Evolutionary conservation across 2,888 invertebrate genomes (phyloP).

Genomic region (Ornithoptera alexandrae): DNA sequence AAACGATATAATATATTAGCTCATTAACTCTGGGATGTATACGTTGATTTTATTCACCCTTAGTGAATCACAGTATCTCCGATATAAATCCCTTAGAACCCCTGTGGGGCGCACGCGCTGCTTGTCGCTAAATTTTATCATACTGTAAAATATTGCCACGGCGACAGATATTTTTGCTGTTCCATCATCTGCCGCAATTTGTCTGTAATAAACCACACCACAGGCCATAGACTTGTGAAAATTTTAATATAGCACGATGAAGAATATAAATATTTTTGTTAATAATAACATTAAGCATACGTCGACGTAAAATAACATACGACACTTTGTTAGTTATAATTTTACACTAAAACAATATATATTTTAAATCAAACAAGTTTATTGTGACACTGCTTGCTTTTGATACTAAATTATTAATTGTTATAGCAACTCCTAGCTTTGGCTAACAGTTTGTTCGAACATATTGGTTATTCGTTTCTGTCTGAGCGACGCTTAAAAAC

Average conservation of each 20-base stretch:
- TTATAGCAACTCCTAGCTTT: slow-evolving; percentile 44
- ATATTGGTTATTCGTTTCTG: slow-evolving; percentile 59
- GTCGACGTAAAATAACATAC: no score
- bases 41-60: slow-evolving; percentile 33
- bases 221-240: slow-evolving; percentile 3
- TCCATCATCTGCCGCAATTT: slow-evolving; percentile 65
- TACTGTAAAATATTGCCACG: slow-evolving; percentile 51
- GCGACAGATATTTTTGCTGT: slow-evolving; percentile 63
- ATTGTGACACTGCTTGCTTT: no score
- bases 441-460: slow-evolving; percentile 64
- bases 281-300: no score
- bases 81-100: slow-evolving; percentile 38
- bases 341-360: no score
- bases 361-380: no score
- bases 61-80: slow-evolving; percentile 25
- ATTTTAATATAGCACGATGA: background rate
- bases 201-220: slow-evolving; percentile 24
- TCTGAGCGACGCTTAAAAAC: slow-evolving; percentile 70
- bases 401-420: no score
- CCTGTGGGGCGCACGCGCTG: slow-evolving; percentile 68
- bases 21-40: slow-evolving; percentile 25
- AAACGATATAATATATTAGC: slow-evolving; percentile 16
- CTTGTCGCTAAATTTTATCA: slow-evolving; percentile 61
- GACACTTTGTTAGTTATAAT: no score
- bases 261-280: no score